These are phyloP conservation scores for Atrina japonica DNA, from an alignment of 2,888 invertebrate species.

Conservation along the genomic window DNA sequence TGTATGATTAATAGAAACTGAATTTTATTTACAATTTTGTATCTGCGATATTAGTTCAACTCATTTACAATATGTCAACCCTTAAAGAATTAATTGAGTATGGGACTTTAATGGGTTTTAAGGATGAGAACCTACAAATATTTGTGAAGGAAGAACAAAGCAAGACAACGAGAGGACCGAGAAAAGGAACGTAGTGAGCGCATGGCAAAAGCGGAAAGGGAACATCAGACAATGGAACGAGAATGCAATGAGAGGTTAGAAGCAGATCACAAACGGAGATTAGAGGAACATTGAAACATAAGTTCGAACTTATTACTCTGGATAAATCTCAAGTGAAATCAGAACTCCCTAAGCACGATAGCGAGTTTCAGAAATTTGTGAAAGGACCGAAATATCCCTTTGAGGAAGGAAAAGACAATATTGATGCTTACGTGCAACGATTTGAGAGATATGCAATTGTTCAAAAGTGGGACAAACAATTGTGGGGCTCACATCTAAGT, in stretches of 20 bases:
- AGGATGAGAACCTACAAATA: constrained; percentile 7
- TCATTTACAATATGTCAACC: neutral
- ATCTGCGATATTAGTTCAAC: too few relatives aligned
- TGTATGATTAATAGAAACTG: too few relatives aligned
- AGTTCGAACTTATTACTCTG: neutral
- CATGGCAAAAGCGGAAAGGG: neutral
- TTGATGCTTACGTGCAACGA: constrained; percentile 28
- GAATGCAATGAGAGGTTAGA: too few relatives aligned
- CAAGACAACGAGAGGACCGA: neutral
- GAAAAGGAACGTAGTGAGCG: neutral
- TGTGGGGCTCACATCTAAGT: constrained; percentile 12
- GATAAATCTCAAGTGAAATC: neutral
- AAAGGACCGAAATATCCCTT: constrained; percentile 14
- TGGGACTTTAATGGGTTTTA: too few relatives aligned
- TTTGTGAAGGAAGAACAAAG: constrained; percentile 15
- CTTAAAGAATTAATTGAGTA: too few relatives aligned
- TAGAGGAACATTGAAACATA: constrained; percentile 3
- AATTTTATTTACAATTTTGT: neutral
- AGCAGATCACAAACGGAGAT: too few relatives aligned
- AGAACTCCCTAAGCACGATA: neutral
- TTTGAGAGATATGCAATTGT: constrained; percentile 23
- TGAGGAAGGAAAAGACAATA: constrained; percentile 25
- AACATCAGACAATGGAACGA: neutral
- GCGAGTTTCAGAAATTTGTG: neutral
- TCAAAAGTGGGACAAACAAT: constrained; percentile 14